Base-by-base conservation (phyloP, 2,113 vertebrate species). In the Urocitellus parryii region DNA sequence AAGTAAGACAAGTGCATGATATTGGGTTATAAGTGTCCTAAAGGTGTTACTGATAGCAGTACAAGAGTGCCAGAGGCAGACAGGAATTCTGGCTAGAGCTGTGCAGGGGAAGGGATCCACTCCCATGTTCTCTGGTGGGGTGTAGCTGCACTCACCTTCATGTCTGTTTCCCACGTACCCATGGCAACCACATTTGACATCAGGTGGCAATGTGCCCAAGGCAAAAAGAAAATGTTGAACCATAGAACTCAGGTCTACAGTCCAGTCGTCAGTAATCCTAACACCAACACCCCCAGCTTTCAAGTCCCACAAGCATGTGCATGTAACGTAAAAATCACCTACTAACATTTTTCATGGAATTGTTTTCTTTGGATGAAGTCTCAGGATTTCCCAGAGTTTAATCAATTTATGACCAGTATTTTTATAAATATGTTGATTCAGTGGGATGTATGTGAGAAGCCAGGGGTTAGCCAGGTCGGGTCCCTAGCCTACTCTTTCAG, bases 131-230 rank as follows among this genome's bases (percentile, higher is more conserved):
- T 37, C 16, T 24, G 42, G 18, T 84, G 20, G 8, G 0, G 0
- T 4, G 42, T 1, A 68, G 2, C 48, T 56, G 4, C n/a, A 16
- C 1, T 37, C 5, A 58, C 5, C 5, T 63, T 32, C 16, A 4
- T 51, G 17, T 25, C 2, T 65, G 8, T 39, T 51, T 3, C 1
- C 24, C 42, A 37, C 8, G 37, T 1, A n/a, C 0, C 10, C 2
- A 18, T 5, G 37, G 27, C 12, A 89, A 34, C 2, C 11, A 18
- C 51, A 34, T 89, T 70, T 74, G 22, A 68, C 78, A 88, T 91
- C 45, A 56, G 42, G n/a, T n/a, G n/a, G 37, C 78, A 80, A 48
- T 18, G 5, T 42, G 25, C 18, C 5, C 13, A 68, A 70, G 78
- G 70, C 61, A 81, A 67, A 84, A 81, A 74, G 32, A 58, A 92